Conservation (phyloP, 2,113 vertebrate genomes). For the Hydrochoerus hydrochaeris region DNA sequence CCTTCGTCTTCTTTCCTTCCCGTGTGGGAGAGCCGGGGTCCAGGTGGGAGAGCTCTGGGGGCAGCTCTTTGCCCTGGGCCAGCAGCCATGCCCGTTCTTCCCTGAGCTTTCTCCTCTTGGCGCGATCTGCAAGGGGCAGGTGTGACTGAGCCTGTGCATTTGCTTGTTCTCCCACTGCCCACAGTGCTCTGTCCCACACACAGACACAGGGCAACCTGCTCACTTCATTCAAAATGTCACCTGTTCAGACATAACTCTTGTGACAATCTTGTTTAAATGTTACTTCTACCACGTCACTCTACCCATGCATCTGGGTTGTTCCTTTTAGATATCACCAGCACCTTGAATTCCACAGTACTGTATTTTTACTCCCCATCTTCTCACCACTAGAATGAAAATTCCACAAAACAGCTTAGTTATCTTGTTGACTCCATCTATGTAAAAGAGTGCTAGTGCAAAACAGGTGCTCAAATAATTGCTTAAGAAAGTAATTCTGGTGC, state of each 20-base stretch:
- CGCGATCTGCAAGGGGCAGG: constrained; percentile 89
- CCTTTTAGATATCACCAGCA: neutral
- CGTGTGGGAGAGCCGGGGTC: constrained; percentile 93
- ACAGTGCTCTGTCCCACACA: neutral
- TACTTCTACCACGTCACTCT: neutral
- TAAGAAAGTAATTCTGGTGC: neutral
- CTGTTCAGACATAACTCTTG: neutral
- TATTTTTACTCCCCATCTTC: neutral
- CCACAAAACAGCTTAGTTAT: neutral
- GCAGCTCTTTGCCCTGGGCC: constrained; percentile 95
- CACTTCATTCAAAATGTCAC: neutral
- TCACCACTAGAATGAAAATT: neutral
- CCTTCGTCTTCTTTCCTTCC: constrained; percentile 90
- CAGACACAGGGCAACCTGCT: neutral
- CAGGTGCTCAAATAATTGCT: neutral
- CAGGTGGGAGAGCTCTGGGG: constrained; percentile 93
- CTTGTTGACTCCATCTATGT: neutral
- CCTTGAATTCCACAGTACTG: neutral
- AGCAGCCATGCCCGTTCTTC: constrained; percentile 96
- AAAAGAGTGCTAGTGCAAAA: neutral
- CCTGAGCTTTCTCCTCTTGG: constrained; percentile 94
- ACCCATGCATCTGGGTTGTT: neutral
- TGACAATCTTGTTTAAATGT: neutral
- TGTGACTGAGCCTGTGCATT: neutral
- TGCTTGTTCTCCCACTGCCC: neutral